Percentiles rank a stretch among this genome's conserved stretches.
These are phyloP conservation scores for Drosophila affinis DNA, from an alignment of 2,888 invertebrate genomes.

Conservation along the genomic window DNA sequence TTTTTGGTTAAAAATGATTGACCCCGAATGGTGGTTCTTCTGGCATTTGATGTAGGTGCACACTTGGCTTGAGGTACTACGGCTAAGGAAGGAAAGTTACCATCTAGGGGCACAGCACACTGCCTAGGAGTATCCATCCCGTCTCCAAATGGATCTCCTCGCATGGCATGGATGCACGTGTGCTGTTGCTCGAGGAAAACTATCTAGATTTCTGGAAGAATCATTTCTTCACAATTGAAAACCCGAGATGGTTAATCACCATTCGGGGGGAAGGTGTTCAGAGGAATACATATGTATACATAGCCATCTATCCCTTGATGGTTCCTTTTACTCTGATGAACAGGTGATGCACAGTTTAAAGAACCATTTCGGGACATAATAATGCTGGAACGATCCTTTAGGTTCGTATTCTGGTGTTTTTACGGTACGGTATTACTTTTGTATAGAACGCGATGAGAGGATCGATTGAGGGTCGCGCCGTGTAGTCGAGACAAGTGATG, in stretches of 20 bases:
- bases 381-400: background rate
- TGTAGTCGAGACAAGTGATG: background rate
- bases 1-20: background rate
- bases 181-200: background rate
- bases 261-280: background rate
- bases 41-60: background rate
- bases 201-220: background rate
- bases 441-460: background rate
- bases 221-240: background rate
- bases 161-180: background rate
- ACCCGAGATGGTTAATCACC: background rate
- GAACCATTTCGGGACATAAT: background rate
- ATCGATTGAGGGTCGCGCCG: background rate
- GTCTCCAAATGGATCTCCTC: background rate
- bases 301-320: background rate
- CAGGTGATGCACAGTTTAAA: background rate
- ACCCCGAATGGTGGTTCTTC: constrained; percentile 28
- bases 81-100: background rate
- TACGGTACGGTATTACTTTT: too few species aligned
- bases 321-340: background rate
- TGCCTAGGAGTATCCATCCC: background rate
- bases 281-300: too few species aligned
- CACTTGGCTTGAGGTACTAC: too few species aligned
- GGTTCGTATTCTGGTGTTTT: too few species aligned
- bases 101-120: background rate